Conservation (phyloP, 2,113 vertebrate genomes). For the Salvelinus sp. region DNA sequence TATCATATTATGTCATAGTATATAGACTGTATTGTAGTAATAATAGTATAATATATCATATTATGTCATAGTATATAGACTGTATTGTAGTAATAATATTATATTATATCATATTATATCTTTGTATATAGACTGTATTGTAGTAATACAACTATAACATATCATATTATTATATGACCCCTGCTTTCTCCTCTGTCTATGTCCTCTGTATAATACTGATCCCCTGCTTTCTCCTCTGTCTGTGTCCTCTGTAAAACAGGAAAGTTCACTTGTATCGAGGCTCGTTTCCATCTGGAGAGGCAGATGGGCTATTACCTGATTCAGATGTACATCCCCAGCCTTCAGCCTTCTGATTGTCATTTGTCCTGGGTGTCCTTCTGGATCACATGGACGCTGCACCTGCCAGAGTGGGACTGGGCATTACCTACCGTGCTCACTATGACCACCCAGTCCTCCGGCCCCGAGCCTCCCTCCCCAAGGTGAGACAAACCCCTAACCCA, state of each 20-base stretch:
- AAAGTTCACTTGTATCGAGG: conserved; percentile 98
- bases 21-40: too few relatives aligned
- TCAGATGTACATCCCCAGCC: conserved; percentile 98
- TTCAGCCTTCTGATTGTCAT: conserved; percentile 96
- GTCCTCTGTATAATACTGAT: too few relatives aligned
- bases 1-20: too few relatives aligned
- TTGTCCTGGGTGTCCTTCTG: conserved; percentile 98
- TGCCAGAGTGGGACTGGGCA: conserved; percentile 93
- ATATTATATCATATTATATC: too few relatives aligned
- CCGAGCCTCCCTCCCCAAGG: conserved; percentile 95
- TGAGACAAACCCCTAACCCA: conserved; percentile 47
- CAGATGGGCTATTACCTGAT: conserved; percentile 99
- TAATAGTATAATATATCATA: too few relatives aligned
- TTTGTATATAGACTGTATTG: too few relatives aligned
- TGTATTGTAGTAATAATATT: too few relatives aligned
- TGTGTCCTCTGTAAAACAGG: conserved; percentile 69
- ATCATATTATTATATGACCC: too few relatives aligned
- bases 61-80: too few relatives aligned
- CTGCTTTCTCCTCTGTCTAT: too few relatives aligned
- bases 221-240: background rate
- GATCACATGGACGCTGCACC: conserved; percentile 99
- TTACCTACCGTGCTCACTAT: conserved; percentile 99
- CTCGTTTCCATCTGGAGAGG: conserved; percentile 95
- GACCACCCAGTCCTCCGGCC: conserved; percentile 98
- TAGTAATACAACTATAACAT: too few relatives aligned